These are phyloP conservation scores for Caenorhabditis remanei DNA, from an alignment of 1,140 invertebrate genomes.

Conservation along the genomic window DNA sequence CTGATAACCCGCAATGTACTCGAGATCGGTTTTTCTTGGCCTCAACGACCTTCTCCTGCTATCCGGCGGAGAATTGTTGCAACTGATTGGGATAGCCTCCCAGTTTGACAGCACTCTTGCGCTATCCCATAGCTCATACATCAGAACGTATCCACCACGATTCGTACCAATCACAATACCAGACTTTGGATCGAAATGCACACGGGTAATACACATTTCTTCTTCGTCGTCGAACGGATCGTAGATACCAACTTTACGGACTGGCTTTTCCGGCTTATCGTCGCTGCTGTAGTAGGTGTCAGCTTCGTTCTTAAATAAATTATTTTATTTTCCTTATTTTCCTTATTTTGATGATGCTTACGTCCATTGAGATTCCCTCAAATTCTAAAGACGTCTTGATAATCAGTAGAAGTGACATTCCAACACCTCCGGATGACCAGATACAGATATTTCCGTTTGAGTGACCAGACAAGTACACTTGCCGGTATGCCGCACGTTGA, in stretches of 20 bases:
- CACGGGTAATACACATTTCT: slow-evolving; percentile 7
- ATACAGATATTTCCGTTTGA: slow-evolving; percentile 39
- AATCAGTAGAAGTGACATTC: background rate
- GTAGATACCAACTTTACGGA: background rate
- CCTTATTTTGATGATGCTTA: background rate
- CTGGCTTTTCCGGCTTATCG: background rate
- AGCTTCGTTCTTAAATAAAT: background rate
- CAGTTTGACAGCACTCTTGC: background rate
- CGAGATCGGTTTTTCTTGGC: slow-evolving; percentile 19
- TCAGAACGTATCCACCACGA: slow-evolving; percentile 28
- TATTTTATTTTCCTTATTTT: background rate
- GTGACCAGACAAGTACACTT: slow-evolving; percentile 36
- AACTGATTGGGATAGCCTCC: slow-evolving; percentile 13
- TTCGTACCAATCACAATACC: slow-evolving; percentile 10
- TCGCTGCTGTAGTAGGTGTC: background rate
- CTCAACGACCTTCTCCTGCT: background rate
- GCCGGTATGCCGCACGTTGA: slow-evolving; percentile 5
- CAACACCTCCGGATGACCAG: slow-evolving; percentile 18
- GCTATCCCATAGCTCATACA: slow-evolving; percentile 13
- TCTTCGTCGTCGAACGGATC: slow-evolving; percentile 38
- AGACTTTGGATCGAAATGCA: slow-evolving; percentile 31
- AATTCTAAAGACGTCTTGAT: slow-evolving; percentile 16
- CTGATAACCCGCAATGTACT: slow-evolving; percentile 34
- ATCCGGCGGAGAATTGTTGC: slow-evolving; percentile 29
- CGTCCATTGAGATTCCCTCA: background rate